These are phyloP conservation scores for Rhinoderma darwinii DNA, from an alignment of 2,113 vertebrate species.

Conservation along the genomic window DNA sequence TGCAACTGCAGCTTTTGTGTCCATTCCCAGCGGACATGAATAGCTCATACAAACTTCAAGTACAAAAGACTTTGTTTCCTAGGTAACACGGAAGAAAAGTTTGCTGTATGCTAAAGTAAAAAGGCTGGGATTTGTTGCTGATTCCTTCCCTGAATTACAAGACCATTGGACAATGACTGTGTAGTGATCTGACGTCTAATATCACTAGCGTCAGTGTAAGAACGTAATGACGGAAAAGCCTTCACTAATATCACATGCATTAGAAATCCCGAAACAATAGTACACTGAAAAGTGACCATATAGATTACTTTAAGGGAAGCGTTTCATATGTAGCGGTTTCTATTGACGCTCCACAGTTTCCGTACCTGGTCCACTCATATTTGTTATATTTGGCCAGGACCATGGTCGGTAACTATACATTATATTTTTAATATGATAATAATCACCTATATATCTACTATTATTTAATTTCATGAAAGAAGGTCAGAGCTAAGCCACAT, in stretches of 20 bases:
- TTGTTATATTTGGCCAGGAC: neutral
- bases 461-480: neutral
- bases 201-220: neutral
- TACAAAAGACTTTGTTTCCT: slow-evolving; percentile 93
- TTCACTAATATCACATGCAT: neutral
- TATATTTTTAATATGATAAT: neutral
- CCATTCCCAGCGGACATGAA: slow-evolving; percentile 77
- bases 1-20: slow-evolving; percentile 81
- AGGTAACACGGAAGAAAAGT: slow-evolving; percentile 83
- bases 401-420: neutral
- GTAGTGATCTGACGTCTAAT: slow-evolving; percentile 62
- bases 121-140: slow-evolving; percentile 70
- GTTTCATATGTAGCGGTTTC: neutral
- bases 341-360: neutral
- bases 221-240: neutral
- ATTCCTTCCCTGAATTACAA: slow-evolving; percentile 78
- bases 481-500: neutral
- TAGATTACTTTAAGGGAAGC: neutral
- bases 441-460: neutral
- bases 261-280: neutral
- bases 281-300: neutral
- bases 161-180: slow-evolving; percentile 64
- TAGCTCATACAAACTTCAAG: slow-evolving; percentile 84
- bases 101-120: slow-evolving; percentile 68
- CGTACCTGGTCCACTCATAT: neutral